Conservation (phyloP, 2,888 invertebrate species). For the Vannuccia rotundouncinata region DNA sequence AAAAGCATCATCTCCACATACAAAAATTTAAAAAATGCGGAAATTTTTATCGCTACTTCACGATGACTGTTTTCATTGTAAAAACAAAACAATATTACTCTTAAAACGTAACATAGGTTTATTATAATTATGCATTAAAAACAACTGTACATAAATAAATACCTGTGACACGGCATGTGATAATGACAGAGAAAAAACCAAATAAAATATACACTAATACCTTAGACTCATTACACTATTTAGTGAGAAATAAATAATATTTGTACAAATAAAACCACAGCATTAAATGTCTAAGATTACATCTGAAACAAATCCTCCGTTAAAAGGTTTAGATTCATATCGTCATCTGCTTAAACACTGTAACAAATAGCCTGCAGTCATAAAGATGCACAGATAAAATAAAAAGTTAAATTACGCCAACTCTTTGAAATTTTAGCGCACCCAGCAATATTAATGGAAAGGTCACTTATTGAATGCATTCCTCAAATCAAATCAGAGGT, state of each 20-base stretch:
- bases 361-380: neutral
- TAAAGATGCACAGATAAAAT: neutral
- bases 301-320: neutral
- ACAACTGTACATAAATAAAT: no score
- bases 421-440: neutral
- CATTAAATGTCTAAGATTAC: no score
- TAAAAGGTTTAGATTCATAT: neutral
- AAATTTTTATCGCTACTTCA: no score
- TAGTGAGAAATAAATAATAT: no score
- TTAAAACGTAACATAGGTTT: no score
- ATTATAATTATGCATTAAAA: no score
- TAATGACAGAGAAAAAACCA: neutral
- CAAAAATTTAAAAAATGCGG: no score
- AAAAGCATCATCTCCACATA: no score
- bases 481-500: neutral
- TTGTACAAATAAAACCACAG: no score
- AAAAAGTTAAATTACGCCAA: neutral
- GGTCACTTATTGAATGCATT: neutral
- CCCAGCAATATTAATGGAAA: neutral
- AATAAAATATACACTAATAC: neutral
- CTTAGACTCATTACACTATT: neutral
- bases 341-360: neutral
- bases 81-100: no score
- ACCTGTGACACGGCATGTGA: neutral
- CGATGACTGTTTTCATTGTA: no score